phyloP scores from a whole-genome alignment of 2,113 vertebrate genomes.

The Xyliphius kryptos region DNA sequence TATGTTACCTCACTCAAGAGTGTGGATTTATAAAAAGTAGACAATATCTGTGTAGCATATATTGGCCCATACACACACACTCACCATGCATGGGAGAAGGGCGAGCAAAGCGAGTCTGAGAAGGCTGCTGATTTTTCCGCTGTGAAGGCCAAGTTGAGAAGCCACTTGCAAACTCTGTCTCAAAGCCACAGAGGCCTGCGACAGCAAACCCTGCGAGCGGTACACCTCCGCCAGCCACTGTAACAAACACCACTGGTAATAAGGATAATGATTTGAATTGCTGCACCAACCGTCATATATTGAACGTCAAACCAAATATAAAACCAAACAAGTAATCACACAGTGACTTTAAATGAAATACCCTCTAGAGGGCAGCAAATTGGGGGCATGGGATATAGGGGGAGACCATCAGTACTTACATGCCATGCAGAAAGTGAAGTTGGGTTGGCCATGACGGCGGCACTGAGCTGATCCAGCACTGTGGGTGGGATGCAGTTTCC shows the following conservation, averaged over 20 bases:
- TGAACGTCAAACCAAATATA: neutral
- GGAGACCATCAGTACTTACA: constrained; percentile 58
- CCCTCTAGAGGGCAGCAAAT: no score
- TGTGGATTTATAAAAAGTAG: no score
- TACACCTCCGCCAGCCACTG: constrained; percentile 91
- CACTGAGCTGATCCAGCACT: constrained; percentile 77
- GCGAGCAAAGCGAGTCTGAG: constrained; percentile 80
- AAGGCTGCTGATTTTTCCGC: constrained; percentile 78
- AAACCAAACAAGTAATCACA: neutral
- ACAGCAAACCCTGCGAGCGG: constrained; percentile 79
- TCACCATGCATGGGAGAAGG: constrained; percentile 78
- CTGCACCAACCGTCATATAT: no score
- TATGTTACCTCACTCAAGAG: no score
- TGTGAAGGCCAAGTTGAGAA: constrained; percentile 79
- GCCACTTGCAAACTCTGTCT: constrained; percentile 86
- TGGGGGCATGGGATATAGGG: no score
- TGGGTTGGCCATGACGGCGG: constrained; percentile 74
- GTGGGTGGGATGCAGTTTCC: constrained; percentile 67
- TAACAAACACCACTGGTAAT: neutral
- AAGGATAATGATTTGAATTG: no score
- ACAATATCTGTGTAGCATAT: no score
- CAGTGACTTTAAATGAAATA: no score
- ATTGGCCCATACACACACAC: constrained; percentile 30
- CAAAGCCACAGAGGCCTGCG: constrained; percentile 86
- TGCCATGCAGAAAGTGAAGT: constrained; percentile 85